Conservation (phyloP, 2,113 vertebrate genomes). For the Mobula birostris region DNA sequence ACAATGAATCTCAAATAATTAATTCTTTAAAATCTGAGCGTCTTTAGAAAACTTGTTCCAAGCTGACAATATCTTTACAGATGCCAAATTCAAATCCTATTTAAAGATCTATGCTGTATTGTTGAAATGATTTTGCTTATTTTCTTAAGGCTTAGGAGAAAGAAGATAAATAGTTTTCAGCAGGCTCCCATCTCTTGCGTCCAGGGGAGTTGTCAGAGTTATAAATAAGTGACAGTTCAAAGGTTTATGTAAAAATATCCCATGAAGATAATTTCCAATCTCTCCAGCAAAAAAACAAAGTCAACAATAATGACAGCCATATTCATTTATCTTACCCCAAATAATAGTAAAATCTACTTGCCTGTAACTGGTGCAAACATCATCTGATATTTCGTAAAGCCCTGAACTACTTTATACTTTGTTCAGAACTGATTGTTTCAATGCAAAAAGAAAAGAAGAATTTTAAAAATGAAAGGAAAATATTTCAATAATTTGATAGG, state of each 20-base stretch:
- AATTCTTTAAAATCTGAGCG: background rate
- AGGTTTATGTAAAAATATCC: background rate
- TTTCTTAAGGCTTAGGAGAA: background rate
- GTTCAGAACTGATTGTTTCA: background rate
- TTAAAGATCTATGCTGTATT: background rate
- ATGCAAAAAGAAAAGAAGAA: background rate
- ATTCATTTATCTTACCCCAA: background rate
- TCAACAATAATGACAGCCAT: background rate
- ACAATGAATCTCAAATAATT: slow-evolving; percentile 26
- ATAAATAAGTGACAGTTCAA: slow-evolving; percentile 8
- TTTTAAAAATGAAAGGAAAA: no score
- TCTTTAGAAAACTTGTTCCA: background rate
- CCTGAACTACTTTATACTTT: background rate
- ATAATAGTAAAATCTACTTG: background rate
- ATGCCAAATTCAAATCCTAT: background rate
- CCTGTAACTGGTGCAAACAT: background rate
- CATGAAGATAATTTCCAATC: background rate
- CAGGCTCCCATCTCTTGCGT: background rate
- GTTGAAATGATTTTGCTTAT: background rate
- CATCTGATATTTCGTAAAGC: background rate
- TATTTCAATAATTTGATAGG: background rate
- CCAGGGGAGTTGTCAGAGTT: background rate
- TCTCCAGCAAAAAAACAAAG: background rate
- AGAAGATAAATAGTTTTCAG: slow-evolving; percentile 16
- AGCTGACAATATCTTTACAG: background rate